Evolutionary conservation across 64 coral and sea anemone genomes (phyloP), one percentile per base, ranked within the genome.

Genomic region (Montipora cactus): DNA sequence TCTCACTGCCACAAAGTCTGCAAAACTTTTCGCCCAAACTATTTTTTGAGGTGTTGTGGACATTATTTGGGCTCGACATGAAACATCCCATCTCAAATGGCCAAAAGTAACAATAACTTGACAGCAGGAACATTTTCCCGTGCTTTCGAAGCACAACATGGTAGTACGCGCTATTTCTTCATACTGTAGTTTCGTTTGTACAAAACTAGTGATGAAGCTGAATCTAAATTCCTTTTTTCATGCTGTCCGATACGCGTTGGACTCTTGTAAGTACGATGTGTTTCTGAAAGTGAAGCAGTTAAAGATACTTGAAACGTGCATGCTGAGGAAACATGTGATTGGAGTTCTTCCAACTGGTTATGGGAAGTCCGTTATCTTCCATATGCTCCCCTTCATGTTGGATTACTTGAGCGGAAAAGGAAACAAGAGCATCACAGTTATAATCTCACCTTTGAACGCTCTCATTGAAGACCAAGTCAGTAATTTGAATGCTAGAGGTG

Each of bases 301-400:
- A 4, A 78, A 49, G 16, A 53, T 75, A 37, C 66, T 89, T 71
- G 87, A 89, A 89, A 25, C 46, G 5, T 89, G 73, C 45, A 76
- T 76, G 48, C 22, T 89, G 16, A 22, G 75, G 18, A 59, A 77
- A 77, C 69, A 77, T 59, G 66, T 67, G 2, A 75, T 89, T 77
- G 87, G 69, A 48, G 87, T 77, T 21, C 71, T 77, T 76, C 71
- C 68, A 47, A 88, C 87, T 46, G 87, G 73, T 16, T 89, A 89
- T 89, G 87, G 87, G 7, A 89, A 89, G 58, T 89, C 87, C 0
- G 71, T 89, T 14, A 78, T 89, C 4, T 89, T 89, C 48, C 87
- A 89, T 25, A 45, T 89, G 10, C 87, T 77, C 10, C 87, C 87
- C 11, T 89, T 49, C 51, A 25, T 76, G 73, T 78, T 2, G 10